phyloP scores from a whole-genome alignment of 2,113 vertebrate species.

The Oxyruncus cristatus region DNA sequence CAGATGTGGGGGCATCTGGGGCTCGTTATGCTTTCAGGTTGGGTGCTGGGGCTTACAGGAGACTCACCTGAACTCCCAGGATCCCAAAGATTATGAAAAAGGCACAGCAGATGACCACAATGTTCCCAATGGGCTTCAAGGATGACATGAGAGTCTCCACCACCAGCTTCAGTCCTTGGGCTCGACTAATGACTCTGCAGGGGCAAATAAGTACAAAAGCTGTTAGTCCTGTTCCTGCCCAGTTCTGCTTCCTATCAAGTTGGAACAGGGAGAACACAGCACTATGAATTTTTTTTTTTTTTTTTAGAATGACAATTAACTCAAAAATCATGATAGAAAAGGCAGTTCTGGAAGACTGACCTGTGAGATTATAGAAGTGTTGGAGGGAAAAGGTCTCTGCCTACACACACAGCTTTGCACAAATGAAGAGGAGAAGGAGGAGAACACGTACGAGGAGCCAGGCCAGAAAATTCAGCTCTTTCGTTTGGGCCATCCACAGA shows the following conservation, averaged over 20 bases:
- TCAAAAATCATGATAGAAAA: background rate
- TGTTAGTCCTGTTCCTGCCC: background rate
- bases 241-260: background rate
- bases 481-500: background rate
- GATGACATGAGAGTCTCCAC: slow-evolving; percentile 99
- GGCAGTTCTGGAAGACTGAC: background rate
- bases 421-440: background rate
- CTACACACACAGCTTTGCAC: background rate
- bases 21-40: accelerated
- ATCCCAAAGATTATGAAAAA: slow-evolving; percentile 99
- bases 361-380: background rate
- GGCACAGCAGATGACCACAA: slow-evolving; percentile 98
- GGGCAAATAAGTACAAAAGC: background rate
- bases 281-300: background rate
- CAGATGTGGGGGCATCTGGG: background rate
- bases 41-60: background rate
- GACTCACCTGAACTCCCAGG: slow-evolving; percentile 94
- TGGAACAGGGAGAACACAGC: background rate
- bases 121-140: slow-evolving; percentile 97
- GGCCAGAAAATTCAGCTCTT: background rate
- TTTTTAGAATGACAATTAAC: background rate
- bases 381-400: background rate
- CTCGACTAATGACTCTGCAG: slow-evolving; percentile 93
- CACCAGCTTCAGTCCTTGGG: slow-evolving; percentile 96
- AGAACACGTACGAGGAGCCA: background rate